Evolutionary conservation across 2,797 vertebrate genomes (phyloP), one percentile per base, ranked within the genome.

Genomic region (Limosa lapponica): DNA sequence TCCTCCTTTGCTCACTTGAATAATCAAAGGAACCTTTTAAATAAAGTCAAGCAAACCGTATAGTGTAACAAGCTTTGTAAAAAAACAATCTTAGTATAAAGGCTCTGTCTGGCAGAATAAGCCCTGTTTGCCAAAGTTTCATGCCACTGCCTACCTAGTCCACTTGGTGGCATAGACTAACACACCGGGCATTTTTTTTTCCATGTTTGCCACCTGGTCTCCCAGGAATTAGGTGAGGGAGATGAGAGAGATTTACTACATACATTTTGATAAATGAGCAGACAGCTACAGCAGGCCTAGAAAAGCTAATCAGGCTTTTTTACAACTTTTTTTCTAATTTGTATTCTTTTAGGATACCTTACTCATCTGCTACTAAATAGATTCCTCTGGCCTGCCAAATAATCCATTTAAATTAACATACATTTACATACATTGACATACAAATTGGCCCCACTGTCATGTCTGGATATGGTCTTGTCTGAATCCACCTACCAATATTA

Each of bases 341-440:
- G 30, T 87, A 91, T 97, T 97, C 92, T 92, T 97, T 85, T 23
- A 52, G 39, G 66, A 94, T 75, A 66, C 43, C 34, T 92, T 95
- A 55, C 44, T 96, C 69, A 94, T 84, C 37, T 93, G 62, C 91
- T 83, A 61, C 82, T 97, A 95, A 97, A 96, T 43, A 82, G 57
- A 93, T 87, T 96, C 72, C 89, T 93, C 61, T 86, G 32, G 70
- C 57, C 91, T 96, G 58, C 86, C 87, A 97, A 98, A 93, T 78
- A 97, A 77, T 36, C 49, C 52, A 78, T 95, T 96, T 90, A 65
- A 90, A 97, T 96, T 93, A 95, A 69, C 69, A 94, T 96, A 83
- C 16, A 70, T 95, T 97, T 96, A 84, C 85, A 95, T 91, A 87
- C 49, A 90, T 55, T 94, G 85, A 72, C 88, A 87, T 52, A 92